Evolutionary conservation across 2,888 invertebrate genomes (phyloP), one percentile per base, ranked within the genome.

Genomic region (Allophyes oxyacanthae): DNA sequence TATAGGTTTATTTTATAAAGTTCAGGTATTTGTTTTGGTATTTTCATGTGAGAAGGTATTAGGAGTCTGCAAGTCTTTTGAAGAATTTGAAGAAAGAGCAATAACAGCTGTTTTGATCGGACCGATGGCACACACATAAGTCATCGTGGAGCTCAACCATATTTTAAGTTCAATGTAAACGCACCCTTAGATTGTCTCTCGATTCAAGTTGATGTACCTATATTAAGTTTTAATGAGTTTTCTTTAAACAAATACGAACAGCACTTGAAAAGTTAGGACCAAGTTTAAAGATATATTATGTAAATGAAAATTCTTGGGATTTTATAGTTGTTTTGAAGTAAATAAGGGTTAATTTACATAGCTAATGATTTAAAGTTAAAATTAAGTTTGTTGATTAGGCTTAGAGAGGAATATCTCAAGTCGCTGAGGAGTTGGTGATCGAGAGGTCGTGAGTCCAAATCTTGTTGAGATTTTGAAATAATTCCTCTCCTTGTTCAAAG

Each of bases 151-250:
- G n/a, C n/a, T n/a, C n/a, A n/a, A n/a, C n/a, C n/a, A n/a, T n/a
- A n/a, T n/a, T n/a, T n/a, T n/a, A n/a, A n/a, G n/a, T n/a, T n/a
- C 20, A 20, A 20, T 20, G 20, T 20, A 20, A 20, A 20, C 20
- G 4, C 20, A 20, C 4, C 20, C 20, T 20, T 3, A 49, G 53
- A n/a, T n/a, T 10, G 50, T 52, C 41, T 55, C 64, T 54, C 56
- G 46, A 62, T 56, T 55, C 61, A 67, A 44, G 46, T 51, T 56
- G 57, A 70, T 38, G 33, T 54, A 54, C 66, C 30, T 41, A 62
- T 73, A 53, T 69, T 51, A 65, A 79, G 72, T 81, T 79, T 75
- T 77, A 79, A 81, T 77, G 62, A 79, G 69, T 78, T 81, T 79
- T 81, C 79, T 81, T 77, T 71, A 77, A 70, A 59, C 33, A 70